phyloP scores from a whole-genome alignment of 2,888 invertebrate species.

The Chaetoderma sp. region DNA sequence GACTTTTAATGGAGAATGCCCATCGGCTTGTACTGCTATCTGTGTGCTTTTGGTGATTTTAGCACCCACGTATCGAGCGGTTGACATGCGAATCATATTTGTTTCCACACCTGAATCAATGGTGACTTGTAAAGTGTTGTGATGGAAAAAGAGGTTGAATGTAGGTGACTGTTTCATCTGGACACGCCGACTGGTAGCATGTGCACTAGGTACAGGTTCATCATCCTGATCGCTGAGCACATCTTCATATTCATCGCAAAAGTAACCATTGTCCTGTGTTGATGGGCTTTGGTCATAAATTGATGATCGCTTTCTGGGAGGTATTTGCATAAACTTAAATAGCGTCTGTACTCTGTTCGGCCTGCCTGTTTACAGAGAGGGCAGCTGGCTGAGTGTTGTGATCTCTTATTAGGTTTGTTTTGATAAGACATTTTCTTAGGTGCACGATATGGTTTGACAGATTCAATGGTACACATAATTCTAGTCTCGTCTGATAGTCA shows the following conservation, averaged over 20 bases:
- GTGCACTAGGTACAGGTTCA: neutral
- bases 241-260: slow-evolving; percentile 1
- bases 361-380: slow-evolving; percentile 37
- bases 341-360: slow-evolving; percentile 24
- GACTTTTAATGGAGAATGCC: slow-evolving; percentile 14
- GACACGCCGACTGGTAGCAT: neutral
- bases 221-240: neutral
- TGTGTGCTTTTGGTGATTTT: slow-evolving; percentile 25
- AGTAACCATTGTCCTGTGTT: slow-evolving; percentile 3
- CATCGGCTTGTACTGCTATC: slow-evolving; percentile 24
- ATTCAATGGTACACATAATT: neutral
- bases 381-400: too few relatives aligned
- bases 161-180: neutral
- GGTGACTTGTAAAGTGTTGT: neutral
- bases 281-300: slow-evolving; percentile 27
- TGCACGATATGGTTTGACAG: too few relatives aligned
- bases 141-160: too few relatives aligned
- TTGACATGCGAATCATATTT: slow-evolving; percentile 32
- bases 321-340: slow-evolving; percentile 33
- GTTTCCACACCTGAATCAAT: neutral
- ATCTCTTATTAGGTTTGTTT: too few relatives aligned
- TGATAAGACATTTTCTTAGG: too few relatives aligned
- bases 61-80: slow-evolving; percentile 26
- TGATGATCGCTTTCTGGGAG: slow-evolving; percentile 34
- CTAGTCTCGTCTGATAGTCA: slow-evolving; percentile 7